Conservation (phyloP, 2,113 vertebrate species). For the Bubalus kerabau region DNA sequence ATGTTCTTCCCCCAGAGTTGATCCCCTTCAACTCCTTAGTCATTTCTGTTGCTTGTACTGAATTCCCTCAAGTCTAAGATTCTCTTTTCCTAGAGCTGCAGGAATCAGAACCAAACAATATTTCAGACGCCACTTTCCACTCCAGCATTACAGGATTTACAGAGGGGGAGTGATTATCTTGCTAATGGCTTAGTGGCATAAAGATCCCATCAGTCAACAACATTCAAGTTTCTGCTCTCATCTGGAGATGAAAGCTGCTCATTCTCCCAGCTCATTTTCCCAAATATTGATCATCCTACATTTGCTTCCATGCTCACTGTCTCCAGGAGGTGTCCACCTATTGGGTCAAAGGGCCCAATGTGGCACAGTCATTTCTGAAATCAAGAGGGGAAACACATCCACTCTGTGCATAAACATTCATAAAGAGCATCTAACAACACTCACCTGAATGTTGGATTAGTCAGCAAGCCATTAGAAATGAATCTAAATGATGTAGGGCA, state of each 20-base stretch:
- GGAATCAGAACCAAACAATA: constrained; percentile 44
- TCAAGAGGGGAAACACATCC: background rate
- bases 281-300: constrained; percentile 1
- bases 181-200: background rate
- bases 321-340: constrained; percentile 5
- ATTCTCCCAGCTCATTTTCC: constrained; percentile 52
- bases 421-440: background rate
- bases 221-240: constrained; percentile 27
- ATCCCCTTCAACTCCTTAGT: constrained; percentile 40
- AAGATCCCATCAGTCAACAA: constrained; percentile 43
- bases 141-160: background rate
- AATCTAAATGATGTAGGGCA: constrained; percentile 51
- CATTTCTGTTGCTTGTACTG: constrained; percentile 47
- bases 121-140: constrained; percentile 40
- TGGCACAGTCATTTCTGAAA: constrained; percentile 21
- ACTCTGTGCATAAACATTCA: background rate
- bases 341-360: constrained; percentile 30
- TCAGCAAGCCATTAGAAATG: constrained; percentile 15
- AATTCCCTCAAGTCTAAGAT: constrained; percentile 56
- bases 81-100: constrained; percentile 36
- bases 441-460: constrained; percentile 58
- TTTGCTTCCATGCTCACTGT: background rate
- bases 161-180: background rate
- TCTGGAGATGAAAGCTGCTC: constrained; percentile 47
- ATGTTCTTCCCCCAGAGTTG: background rate